Evolutionary conservation across 2,113 vertebrate species (phyloP).

Genomic region (Pelodiscus sinensis): DNA sequence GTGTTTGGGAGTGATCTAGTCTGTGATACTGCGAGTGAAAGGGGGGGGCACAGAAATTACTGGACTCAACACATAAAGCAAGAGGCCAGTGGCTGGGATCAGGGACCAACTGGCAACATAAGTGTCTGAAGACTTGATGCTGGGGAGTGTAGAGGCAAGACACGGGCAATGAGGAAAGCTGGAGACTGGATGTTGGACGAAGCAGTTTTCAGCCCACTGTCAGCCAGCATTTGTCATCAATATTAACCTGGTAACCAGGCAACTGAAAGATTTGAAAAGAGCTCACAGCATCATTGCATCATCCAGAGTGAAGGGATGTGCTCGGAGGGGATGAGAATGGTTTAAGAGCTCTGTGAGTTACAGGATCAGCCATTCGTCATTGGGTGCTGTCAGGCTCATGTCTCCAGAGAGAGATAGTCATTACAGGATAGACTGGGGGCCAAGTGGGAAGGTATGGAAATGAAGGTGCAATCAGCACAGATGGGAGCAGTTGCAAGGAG

Average conservation of each 20-base stretch:
- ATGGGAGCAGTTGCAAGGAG: background rate
- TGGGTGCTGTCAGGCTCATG: background rate
- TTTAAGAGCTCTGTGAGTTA: conserved; percentile 46
- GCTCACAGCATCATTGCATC: conserved; percentile 11
- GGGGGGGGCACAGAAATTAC: background rate
- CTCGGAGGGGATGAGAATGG: conserved; percentile 46
- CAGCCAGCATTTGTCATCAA: conserved; percentile 53
- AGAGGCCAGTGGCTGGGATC: background rate
- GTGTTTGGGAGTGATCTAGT: background rate
- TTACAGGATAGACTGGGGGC: background rate
- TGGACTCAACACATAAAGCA: background rate
- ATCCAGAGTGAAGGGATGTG: conserved; percentile 23
- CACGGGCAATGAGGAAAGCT: background rate
- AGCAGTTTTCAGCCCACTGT: conserved; percentile 45
- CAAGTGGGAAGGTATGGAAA: background rate
- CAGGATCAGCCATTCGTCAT: conserved; percentile 31
- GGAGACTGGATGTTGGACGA: background rate
- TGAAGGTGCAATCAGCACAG: background rate
- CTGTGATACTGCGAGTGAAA: background rate
- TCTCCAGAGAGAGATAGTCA: background rate
- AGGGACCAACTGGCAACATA: background rate
- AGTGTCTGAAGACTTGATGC: conserved; percentile 20
- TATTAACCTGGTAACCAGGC: conserved; percentile 75
- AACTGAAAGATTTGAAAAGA: conserved; percentile 71
- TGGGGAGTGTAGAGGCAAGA: background rate